Percentiles rank a stretch among this genome's conserved stretches.
These are phyloP conservation scores for Calliopum simillimum DNA, from an alignment of 2,888 invertebrate genomes.

Conservation along the genomic window DNA sequence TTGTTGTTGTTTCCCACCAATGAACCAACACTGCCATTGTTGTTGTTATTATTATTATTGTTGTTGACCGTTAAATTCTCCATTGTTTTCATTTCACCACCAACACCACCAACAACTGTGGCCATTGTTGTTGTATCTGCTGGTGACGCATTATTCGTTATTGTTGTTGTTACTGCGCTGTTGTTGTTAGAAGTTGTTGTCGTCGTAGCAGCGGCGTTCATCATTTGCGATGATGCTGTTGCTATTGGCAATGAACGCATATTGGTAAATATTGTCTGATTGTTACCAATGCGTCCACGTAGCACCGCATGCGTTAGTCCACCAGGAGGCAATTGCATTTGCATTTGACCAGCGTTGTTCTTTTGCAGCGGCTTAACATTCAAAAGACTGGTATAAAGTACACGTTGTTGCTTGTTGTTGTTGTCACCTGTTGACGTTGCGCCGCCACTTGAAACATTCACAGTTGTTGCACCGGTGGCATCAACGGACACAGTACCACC, in stretches of 20 bases:
- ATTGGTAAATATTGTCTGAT: conserved; percentile 59
- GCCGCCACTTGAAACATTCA: conserved; percentile 32
- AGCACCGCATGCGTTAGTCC: conserved; percentile 59
- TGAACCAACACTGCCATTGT: conserved; percentile 29
- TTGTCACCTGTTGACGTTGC: conserved; percentile 40
- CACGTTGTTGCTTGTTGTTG: conserved; percentile 61
- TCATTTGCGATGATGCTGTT: conserved; percentile 50
- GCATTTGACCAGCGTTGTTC: conserved; percentile 64
- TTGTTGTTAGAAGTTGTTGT: conserved; percentile 43
- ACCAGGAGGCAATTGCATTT: conserved; percentile 61
- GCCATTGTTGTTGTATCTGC: conserved; percentile 38
- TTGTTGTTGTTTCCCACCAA: conserved; percentile 42
- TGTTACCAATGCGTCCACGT: conserved; percentile 59
- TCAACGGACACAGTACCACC: conserved; percentile 32
- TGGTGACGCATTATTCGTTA: conserved; percentile 38
- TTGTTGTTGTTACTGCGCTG: conserved; percentile 41
- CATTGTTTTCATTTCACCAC: conserved; percentile 36
- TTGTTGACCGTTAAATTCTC: conserved; percentile 23
- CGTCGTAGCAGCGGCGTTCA: conserved; percentile 38
- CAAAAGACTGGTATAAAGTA: conserved; percentile 64
- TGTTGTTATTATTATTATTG: conserved; percentile 45
- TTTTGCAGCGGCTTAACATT: conserved; percentile 64
- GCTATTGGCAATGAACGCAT: conserved; percentile 58
- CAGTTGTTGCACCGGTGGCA: conserved; percentile 27
- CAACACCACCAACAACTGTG: conserved; percentile 39